Conservation (phyloP, 2,113 vertebrate genomes). For the Notiomystis cincta region DNA sequence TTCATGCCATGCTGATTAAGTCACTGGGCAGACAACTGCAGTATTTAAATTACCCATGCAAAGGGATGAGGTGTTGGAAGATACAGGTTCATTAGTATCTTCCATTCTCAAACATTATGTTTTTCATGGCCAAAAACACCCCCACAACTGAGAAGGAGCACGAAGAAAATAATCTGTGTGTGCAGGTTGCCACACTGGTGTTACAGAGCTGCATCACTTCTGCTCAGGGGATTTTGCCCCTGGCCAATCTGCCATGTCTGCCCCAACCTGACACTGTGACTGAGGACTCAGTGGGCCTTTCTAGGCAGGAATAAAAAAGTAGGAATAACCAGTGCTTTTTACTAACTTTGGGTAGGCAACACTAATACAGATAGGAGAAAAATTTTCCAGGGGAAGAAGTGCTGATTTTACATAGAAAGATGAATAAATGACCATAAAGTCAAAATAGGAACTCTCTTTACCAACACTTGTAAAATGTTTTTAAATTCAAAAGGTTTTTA, state of each 20-base stretch:
- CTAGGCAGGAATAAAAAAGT: not conserved
- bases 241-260: not conserved
- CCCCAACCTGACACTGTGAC: not conserved
- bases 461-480: not conserved
- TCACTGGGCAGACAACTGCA: slow-evolving; percentile 24
- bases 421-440: not conserved
- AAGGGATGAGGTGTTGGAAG: slow-evolving; percentile 58
- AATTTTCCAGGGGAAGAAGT: not conserved
- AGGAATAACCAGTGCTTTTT: not conserved
- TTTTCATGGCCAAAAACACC: not conserved
- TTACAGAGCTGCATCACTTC: not conserved
- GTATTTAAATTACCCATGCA: slow-evolving; percentile 58
- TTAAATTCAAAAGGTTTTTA: not conserved
- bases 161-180: not conserved
- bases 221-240: not conserved
- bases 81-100: slow-evolving; percentile 37
- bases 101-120: slow-evolving; percentile 1
- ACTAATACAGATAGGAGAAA: not conserved
- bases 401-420: not conserved
- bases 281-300: not conserved
- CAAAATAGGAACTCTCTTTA: not conserved
- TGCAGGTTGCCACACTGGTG: not conserved
- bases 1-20: slow-evolving; percentile 42
- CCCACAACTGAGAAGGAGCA: not conserved
- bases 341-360: not conserved